These are phyloP conservation scores for Thamnophis elegans DNA, from an alignment of 2,797 vertebrate species.

Conservation along the genomic window DNA sequence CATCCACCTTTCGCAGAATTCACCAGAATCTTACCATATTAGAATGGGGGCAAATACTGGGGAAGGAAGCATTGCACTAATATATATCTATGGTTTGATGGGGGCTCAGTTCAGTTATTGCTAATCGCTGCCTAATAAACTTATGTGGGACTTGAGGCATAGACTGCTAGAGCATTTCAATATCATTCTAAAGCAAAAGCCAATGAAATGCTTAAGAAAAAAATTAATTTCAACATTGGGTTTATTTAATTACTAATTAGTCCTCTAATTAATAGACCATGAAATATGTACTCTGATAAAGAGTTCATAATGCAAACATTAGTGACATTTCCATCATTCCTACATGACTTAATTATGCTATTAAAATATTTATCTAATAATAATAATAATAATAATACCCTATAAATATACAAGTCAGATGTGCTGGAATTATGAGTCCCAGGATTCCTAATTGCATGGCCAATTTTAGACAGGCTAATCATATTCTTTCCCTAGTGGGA, in stretches of 20 bases:
- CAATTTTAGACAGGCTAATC: not conserved
- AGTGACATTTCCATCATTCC: not conserved
- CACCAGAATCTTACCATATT: not conserved
- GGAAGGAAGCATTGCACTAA: not conserved
- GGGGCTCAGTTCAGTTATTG: not conserved
- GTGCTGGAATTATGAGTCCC: not conserved
- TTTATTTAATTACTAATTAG: not conserved
- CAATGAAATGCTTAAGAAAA: not conserved
- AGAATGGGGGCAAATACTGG: not conserved
- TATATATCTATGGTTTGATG: not conserved
- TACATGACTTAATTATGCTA: not conserved
- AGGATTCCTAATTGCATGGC: not conserved
- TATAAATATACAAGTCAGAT: not conserved
- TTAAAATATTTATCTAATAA: not conserved
- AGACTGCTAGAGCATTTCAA: not conserved
- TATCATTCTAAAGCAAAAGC: not conserved
- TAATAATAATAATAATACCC: not conserved
- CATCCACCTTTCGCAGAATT: not conserved
- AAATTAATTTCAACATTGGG: not conserved
- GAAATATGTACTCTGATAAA: not conserved
- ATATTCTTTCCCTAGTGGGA: not conserved
- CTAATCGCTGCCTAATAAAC: no score
- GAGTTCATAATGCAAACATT: not conserved
- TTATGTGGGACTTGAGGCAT: not conserved
- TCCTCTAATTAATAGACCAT: not conserved